Evolutionary conservation across 2,888 invertebrate species (phyloP), one percentile per base, ranked within the genome.

Genomic region (Bellardia pandia): DNA sequence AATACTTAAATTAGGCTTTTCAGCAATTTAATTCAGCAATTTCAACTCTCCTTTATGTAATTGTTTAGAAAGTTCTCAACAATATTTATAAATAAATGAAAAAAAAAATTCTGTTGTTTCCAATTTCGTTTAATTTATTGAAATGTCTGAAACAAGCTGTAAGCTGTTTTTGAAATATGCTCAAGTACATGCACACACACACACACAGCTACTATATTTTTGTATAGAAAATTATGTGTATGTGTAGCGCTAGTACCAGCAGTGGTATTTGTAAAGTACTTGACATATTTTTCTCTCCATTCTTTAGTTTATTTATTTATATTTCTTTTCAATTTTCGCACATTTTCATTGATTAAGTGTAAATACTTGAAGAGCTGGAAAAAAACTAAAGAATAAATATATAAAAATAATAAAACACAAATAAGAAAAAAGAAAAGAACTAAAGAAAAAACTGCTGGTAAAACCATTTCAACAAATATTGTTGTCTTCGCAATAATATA

Each of bases 291-390:
- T 77, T 74, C 7, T 14, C 33, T 16, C 14, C 66, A 80, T 77
- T 69, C 53, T 60, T 42, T 33, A 74, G 53, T 80, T 80, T 83
- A 80, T 80, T 80, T 83, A 80, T 83, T 53, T 53, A 72, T 84
- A 79, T 84, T 76, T 78, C 62, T 64, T 83, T 78, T 64, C 78
- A 80, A 77, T 86, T 77, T 84, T 84, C 60, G 76, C 86, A 84
- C 66, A 83, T 84, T 86, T 86, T 74, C 72, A 84, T 86, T 86
- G 80, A 84, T 84, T 80, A 84, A 86, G 86, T 81, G 80, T 84
- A 86, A 86, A 84, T 77, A 86, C 86, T 86, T 84, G 77, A 80
- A 80, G n/a, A 56, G 77, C 77, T 76, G 11, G 48, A 80, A 80
- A 14, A 11, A 68, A 66, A 33, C 69, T 1, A 33, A 62, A 37